Evolutionary conservation across 2,888 invertebrate genomes (phyloP).

Genomic region (Lepidochitona cinerea): DNA sequence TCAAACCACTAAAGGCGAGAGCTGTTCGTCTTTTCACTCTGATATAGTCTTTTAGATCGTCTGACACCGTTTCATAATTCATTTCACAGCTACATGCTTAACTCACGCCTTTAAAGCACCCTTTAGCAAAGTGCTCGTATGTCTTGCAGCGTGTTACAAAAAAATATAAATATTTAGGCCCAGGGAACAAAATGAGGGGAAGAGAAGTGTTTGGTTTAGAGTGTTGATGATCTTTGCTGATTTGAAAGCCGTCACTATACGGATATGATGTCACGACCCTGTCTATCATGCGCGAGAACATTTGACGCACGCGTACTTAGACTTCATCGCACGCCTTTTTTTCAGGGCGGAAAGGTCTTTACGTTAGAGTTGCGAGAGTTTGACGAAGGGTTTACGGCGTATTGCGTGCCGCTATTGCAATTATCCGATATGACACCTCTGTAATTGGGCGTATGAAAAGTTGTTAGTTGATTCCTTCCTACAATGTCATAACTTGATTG

Average conservation of each 20-base stretch:
- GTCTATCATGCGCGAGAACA: constrained; percentile 2
- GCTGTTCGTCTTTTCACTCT: too few species aligned
- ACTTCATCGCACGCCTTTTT: not conserved
- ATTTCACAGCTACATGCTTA: too few species aligned
- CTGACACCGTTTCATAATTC: too few species aligned
- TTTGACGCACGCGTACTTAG: constrained; percentile 1
- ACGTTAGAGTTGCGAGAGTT: not conserved
- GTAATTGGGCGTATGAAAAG: constrained; percentile 9
- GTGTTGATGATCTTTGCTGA: not conserved
- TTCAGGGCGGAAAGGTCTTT: not conserved
- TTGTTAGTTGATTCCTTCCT: not conserved
- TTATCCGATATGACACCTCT: not conserved
- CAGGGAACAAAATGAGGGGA: not conserved
- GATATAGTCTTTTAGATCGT: too few species aligned
- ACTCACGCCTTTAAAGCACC: too few species aligned
- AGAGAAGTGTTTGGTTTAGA: not conserved
- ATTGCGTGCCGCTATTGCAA: not conserved
- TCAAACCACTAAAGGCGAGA: too few species aligned
- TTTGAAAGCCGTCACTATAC: not conserved
- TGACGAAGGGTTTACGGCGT: not conserved
- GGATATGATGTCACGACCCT: constrained; percentile 1
- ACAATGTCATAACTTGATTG: not conserved
- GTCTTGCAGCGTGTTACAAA: not conserved
- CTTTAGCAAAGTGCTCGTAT: not conserved
- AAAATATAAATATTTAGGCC: not conserved